Percentiles rank a stretch among this genome's conserved stretches.
Conservation (phyloP, 2,113 vertebrate species). For the Parus major region DNA sequence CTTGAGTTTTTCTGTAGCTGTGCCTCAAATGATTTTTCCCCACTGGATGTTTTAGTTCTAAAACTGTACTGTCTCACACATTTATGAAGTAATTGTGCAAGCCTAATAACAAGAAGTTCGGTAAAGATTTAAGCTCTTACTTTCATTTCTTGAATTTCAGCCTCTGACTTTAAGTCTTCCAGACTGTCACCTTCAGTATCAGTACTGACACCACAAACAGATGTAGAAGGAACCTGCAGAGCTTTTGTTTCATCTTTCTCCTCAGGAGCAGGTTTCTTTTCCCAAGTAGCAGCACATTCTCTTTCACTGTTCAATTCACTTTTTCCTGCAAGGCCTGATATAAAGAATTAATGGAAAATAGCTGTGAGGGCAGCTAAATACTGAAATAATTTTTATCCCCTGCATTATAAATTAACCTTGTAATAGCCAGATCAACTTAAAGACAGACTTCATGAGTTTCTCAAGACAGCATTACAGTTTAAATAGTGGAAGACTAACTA, state of each 20-base stretch:
- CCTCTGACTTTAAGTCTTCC: constrained; percentile 82
- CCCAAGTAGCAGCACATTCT: constrained; percentile 82
- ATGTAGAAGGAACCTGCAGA: constrained; percentile 81
- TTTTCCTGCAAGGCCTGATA: background rate
- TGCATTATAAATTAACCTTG: background rate
- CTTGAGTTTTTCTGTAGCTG: background rate
- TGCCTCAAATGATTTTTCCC: background rate
- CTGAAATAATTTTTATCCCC: background rate
- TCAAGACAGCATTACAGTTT: background rate
- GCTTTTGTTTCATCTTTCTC: constrained; percentile 82
- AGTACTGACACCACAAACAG: constrained; percentile 81
- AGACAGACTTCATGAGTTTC: background rate
- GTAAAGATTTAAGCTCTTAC: constrained; percentile 65
- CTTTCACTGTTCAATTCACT: constrained; percentile 58
- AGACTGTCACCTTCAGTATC: constrained; percentile 79
- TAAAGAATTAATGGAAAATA: background rate
- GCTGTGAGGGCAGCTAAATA: background rate
- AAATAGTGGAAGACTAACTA: background rate
- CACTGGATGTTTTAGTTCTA: background rate
- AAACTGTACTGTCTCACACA: background rate
- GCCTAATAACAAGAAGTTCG: background rate
- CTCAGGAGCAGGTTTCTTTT: constrained; percentile 82
- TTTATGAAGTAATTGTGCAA: background rate
- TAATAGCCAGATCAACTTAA: background rate
- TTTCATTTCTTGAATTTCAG: constrained; percentile 78